Evolutionary conservation across 2,888 invertebrate genomes (phyloP).

Genomic region (Branchellion lobata): DNA sequence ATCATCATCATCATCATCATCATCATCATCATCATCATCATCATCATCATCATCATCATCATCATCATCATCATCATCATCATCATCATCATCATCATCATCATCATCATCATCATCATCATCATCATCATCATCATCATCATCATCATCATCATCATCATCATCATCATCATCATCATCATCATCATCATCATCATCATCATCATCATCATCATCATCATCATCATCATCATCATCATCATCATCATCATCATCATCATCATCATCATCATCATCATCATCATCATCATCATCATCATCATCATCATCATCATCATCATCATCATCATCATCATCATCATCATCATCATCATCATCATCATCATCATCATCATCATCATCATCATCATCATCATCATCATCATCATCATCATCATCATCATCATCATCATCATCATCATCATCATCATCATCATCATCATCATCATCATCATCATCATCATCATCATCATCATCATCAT

Average conservation of each 20-base stretch:
- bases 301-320: slow-evolving; percentile 15
- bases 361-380: slow-evolving; percentile 31
- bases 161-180: no score
- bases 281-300: slow-evolving; percentile 30
- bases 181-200: no score
- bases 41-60: neutral
- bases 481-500: slow-evolving; percentile 2
- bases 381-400: slow-evolving; percentile 5
- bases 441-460: slow-evolving; percentile 26
- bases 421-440: slow-evolving; percentile 12
- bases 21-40: slow-evolving; percentile 31
- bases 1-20: slow-evolving; percentile 36
- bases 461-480: slow-evolving; percentile 28
- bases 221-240: neutral
- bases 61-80: neutral
- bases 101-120: no score
- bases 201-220: no score
- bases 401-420: slow-evolving; percentile 18
- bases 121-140: no score
- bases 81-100: neutral
- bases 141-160: no score
- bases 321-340: slow-evolving; percentile 13
- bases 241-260: slow-evolving; percentile 12
- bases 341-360: slow-evolving; percentile 21
- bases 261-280: slow-evolving; percentile 38